These are phyloP conservation scores for Festucalex cinctus DNA, from an alignment of 2,113 vertebrate species.

Conservation along the genomic window DNA sequence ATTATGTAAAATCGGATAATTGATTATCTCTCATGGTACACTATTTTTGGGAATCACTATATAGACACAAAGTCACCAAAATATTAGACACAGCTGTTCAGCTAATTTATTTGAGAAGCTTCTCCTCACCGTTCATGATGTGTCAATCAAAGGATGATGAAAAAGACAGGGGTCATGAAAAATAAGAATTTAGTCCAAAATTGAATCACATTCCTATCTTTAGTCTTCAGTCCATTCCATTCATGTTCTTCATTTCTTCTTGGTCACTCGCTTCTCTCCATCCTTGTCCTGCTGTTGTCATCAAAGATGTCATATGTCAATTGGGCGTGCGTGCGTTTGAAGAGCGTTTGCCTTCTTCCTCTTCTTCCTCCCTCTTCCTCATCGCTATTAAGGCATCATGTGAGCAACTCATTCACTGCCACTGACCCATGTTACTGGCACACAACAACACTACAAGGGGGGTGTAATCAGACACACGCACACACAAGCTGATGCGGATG, in stretches of 20 bases:
- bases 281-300: not conserved
- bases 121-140: not conserved
- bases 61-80: not conserved
- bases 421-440: not conserved
- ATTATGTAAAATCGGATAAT: no score
- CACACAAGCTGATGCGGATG: not conserved
- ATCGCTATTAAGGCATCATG: not conserved
- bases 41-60: no score
- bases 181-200: not conserved
- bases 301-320: not conserved
- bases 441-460: not conserved
- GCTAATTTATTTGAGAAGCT: not conserved
- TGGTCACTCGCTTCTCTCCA: not conserved
- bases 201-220: not conserved
- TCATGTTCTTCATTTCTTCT: not conserved
- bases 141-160: not conserved
- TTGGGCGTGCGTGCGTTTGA: not conserved
- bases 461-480: slow-evolving; percentile 2
- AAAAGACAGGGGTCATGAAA: not conserved
- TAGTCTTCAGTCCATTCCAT: not conserved
- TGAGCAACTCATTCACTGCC: slow-evolving; percentile 5
- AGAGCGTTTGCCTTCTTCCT: not conserved
- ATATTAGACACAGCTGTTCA: not conserved
- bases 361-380: not conserved
- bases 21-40: no score